A percentile compares a stretch with the other conserved stretches of the same genome.
Evolutionary conservation across 1,140 invertebrate genomes (phyloP).

Genomic region (Melitaea cinxia): DNA sequence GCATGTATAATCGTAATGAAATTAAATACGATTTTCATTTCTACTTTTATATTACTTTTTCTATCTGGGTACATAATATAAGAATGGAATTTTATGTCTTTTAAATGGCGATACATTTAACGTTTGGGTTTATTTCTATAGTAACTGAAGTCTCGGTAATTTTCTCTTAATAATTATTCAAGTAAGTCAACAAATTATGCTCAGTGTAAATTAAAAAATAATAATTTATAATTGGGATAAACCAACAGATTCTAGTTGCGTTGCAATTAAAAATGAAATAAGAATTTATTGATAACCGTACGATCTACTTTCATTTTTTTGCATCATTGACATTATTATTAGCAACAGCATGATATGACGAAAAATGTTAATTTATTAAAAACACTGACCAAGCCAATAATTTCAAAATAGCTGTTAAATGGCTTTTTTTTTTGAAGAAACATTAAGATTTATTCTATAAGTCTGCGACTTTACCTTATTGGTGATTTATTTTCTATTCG

Average conservation of each 20-base stretch:
- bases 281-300: not conserved
- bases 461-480: too few relatives aligned
- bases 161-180: too few relatives aligned
- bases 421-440: not conserved
- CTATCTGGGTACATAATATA: too few relatives aligned
- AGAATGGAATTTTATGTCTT: too few relatives aligned
- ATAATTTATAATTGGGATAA: not conserved
- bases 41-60: too few relatives aligned
- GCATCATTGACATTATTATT: conserved; percentile 7
- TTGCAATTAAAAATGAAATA: not conserved
- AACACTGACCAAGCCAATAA: not conserved
- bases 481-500: too few relatives aligned
- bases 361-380: not conserved
- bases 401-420: not conserved
- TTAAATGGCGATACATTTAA: too few relatives aligned
- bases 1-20: too few relatives aligned
- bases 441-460: too few relatives aligned
- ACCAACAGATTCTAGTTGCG: not conserved
- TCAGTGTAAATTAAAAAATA: not conserved
- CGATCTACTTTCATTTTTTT: conserved; percentile 1
- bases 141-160: too few relatives aligned
- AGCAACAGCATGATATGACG: not conserved
- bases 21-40: too few relatives aligned
- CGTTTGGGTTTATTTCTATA: too few relatives aligned
- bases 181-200: not conserved